phyloP scores from a whole-genome alignment of 2,797 vertebrate genomes.

The Gallinago nigripennis region DNA sequence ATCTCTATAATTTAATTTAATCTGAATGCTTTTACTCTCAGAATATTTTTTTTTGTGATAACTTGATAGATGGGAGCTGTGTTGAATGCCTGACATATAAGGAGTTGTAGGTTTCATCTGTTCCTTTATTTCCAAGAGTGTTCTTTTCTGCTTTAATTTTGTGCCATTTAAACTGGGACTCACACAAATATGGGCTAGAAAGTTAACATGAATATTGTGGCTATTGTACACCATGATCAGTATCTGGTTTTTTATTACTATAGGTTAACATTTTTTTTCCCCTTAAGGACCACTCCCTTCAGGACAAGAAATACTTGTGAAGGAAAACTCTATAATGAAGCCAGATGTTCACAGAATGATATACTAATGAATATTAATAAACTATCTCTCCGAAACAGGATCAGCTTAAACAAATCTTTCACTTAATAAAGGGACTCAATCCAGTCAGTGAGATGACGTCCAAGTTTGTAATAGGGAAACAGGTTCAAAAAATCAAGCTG shows the following conservation, averaged over 20 bases:
- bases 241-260: neutral
- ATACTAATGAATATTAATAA: neutral
- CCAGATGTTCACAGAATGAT: neutral
- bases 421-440: neutral
- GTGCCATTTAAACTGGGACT: neutral
- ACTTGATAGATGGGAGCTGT: neutral
- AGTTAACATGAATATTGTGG: neutral
- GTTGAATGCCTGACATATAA: neutral
- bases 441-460: neutral
- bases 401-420: neutral
- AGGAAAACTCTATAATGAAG: neutral
- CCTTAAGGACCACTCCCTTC: neutral
- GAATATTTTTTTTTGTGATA: neutral
- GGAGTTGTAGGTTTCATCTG: neutral
- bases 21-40: neutral
- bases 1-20: neutral
- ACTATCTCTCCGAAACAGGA: neutral
- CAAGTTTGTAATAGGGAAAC: neutral
- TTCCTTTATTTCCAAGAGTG: neutral
- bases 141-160: neutral
- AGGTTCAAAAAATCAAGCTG: neutral
- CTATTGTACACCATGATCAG: neutral
- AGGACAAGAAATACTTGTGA: fast-evolving
- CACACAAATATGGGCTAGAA: neutral
- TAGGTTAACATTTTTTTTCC: neutral